These are phyloP conservation scores for Acanthopleura granulata DNA, from an alignment of 2,888 invertebrate species.

Conservation along the genomic window DNA sequence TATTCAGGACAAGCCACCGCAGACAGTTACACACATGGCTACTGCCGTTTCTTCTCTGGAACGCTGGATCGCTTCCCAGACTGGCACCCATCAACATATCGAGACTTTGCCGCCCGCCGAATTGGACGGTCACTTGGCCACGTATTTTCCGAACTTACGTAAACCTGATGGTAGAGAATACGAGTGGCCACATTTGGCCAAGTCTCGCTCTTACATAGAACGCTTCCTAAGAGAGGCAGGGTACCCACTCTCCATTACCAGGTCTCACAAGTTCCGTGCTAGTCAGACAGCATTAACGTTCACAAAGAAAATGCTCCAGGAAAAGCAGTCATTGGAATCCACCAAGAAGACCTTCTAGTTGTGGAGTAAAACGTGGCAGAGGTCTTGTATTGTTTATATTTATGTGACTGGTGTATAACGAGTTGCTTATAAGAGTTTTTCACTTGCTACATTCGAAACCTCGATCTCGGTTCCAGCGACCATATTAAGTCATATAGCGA, in stretches of 20 bases:
- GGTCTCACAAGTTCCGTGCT: background rate
- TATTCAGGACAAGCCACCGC: background rate
- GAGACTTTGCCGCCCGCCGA: background rate
- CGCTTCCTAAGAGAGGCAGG: background rate
- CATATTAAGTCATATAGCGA: no score
- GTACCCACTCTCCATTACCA: background rate
- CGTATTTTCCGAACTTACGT: constrained; percentile 3
- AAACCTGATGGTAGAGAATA: background rate
- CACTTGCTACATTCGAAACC: no score
- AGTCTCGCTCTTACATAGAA: background rate
- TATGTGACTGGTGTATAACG: no score
- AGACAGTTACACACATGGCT: background rate
- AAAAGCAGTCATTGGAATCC: no score
- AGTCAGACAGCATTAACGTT: background rate
- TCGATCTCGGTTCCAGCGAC: no score
- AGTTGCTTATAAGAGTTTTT: no score
- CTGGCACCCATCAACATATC: background rate
- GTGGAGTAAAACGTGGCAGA: no score
- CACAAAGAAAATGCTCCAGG: no score
- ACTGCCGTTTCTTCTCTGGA: background rate
- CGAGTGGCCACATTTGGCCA: background rate
- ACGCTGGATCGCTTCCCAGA: background rate
- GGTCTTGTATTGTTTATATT: no score
- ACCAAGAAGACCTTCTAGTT: no score
- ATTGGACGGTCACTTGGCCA: background rate